Evolutionary conservation across 2,113 vertebrate species (phyloP), one percentile per base, ranked within the genome.

Genomic region (Taxidea taxus): DNA sequence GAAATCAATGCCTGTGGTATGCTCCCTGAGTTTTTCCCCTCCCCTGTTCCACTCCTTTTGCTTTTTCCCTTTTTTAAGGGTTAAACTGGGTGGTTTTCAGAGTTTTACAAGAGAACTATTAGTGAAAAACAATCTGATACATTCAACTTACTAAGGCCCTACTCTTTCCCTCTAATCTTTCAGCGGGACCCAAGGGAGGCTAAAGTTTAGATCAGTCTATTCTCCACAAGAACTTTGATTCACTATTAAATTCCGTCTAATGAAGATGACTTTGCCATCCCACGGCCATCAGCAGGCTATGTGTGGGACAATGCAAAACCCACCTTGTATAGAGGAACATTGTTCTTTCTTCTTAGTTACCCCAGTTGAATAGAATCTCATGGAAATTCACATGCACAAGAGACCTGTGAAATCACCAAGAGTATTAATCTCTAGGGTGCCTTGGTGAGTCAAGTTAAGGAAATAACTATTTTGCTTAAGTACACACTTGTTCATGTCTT

Each of bases 161-260:
- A 98, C 99, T 99, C 99, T 99, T 99, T 99, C 99, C 99, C 99
- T 99, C 99, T 99, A 99, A 99, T 99, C 99, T 99, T 99, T 99
- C 99, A 99, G 99, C 99, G 83, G 98, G 99, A 98, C 99, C 99
- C 99, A 99, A 98, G 99, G 99, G 99, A 99, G 98, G 99, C 99
- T 99, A 98, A 99, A 98, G 99, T 99, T 99, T 99, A 99, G 99
- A 99, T 99, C 98, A 97, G 98, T 97, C 99, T 99, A 99, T 99
- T 99, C 99, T 99, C 99, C 98, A 97, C 97, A 98, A 98, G 95
- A 99, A 99, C 99, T 99, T 99, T 99, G 99, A 99, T 99, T 99
- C 98, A 97, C 99, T 99, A 99, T 99, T 99, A 99, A 99, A 99
- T 99, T 99, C 99, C 99, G 99, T 98, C 99, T 99, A 99, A 99